These are phyloP conservation scores for Melipona beecheii DNA, from an alignment of 2,888 invertebrate species.

Conservation along the genomic window DNA sequence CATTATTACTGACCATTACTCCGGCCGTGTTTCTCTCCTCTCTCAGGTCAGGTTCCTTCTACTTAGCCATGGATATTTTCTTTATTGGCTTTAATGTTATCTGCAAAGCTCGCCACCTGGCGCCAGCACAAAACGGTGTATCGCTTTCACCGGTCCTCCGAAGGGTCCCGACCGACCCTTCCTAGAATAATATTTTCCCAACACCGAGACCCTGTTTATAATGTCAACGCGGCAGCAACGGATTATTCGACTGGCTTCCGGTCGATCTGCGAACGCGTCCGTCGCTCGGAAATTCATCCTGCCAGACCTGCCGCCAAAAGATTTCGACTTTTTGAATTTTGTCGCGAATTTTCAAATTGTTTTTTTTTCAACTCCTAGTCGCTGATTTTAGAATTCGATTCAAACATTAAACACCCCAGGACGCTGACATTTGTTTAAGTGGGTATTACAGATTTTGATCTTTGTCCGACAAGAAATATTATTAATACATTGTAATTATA, in stretches of 20 bases:
- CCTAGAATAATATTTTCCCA: conserved; percentile 78
- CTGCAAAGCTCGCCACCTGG: conserved; percentile 68
- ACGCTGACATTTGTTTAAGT: too few relatives aligned
- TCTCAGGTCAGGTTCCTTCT: conserved; percentile 26
- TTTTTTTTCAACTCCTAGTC: background rate
- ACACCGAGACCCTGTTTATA: conserved; percentile 75
- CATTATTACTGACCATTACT: conserved; percentile 49
- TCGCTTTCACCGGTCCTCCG: conserved; percentile 68
- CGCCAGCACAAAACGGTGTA: conserved; percentile 63
- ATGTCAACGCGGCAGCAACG: conserved; percentile 69
- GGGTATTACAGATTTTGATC: too few relatives aligned
- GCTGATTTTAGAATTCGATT: too few relatives aligned
- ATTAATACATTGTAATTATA: too few relatives aligned
- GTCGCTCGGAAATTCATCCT: conserved; percentile 28
- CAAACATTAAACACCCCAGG: too few relatives aligned
- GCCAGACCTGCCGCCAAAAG: conserved; percentile 3
- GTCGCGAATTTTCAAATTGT: background rate
- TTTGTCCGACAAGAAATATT: too few relatives aligned
- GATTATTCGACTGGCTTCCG: conserved; percentile 64
- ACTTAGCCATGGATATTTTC: conserved; percentile 66
- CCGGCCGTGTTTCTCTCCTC: background rate
- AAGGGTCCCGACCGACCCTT: conserved; percentile 61
- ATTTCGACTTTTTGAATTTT: too few relatives aligned
- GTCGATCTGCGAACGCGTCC: conserved; percentile 29
- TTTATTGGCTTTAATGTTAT: conserved; percentile 72